A percentile compares a stretch with the other conserved stretches of the same genome.
Evolutionary conservation across 2,797 vertebrate genomes (phyloP).

Genomic region (Lepidocolaptes lacrymiger): DNA sequence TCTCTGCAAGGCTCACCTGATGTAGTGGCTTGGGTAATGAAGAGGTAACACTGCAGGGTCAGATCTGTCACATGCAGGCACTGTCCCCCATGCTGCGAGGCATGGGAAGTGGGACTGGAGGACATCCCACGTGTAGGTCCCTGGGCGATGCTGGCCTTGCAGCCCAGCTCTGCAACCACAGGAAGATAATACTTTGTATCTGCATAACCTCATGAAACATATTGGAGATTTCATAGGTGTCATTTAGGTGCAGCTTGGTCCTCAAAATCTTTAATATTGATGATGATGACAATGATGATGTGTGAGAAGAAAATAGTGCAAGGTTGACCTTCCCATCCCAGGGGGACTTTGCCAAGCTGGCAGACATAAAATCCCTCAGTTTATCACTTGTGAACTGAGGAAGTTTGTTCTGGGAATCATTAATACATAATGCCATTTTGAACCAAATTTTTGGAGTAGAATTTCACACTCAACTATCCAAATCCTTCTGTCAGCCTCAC

Average conservation of each 20-base stretch:
- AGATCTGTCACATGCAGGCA: neutral
- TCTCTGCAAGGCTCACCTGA: neutral
- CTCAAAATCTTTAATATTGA: slow-evolving; percentile 36
- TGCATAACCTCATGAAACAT: neutral
- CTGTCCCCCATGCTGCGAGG: rapidly evolving
- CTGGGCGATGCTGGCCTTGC: neutral
- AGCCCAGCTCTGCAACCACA: rapidly evolving
- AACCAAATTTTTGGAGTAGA: slow-evolving; percentile 22
- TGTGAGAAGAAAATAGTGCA: slow-evolving; percentile 63
- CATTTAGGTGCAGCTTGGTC: slow-evolving; percentile 12
- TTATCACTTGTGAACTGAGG: slow-evolving; percentile 45
- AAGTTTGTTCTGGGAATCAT: slow-evolving; percentile 65
- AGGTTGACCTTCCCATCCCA: slow-evolving; percentile 31
- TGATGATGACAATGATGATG: slow-evolving; percentile 45
- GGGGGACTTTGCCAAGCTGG: slow-evolving; percentile 30
- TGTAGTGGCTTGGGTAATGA: rapidly evolving
- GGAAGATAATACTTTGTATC: neutral
- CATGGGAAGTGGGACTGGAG: neutral
- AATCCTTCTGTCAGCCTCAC: slow-evolving; percentile 43
- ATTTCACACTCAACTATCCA: neutral
- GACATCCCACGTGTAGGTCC: rapidly evolving
- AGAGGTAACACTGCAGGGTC: neutral
- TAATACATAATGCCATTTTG: slow-evolving; percentile 56
- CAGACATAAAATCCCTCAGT: slow-evolving; percentile 27
- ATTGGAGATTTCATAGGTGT: neutral